phyloP scores from a whole-genome alignment of 1,140 invertebrate species.

The Halesus radiatus region DNA sequence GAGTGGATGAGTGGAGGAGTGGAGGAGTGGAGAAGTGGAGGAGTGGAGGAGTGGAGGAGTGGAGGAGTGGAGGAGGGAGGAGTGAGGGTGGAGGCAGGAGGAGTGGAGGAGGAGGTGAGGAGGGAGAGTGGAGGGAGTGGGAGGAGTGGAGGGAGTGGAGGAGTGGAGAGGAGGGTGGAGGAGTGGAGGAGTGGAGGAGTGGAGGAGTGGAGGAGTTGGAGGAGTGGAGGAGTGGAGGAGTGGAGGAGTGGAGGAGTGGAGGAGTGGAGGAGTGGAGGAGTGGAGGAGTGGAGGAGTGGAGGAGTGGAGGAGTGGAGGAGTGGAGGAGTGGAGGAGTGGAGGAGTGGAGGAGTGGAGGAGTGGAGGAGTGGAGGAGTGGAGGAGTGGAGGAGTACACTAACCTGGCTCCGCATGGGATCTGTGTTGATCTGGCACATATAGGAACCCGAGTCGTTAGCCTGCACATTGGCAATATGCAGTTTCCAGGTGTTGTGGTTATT shows the following conservation, averaged over 20 bases:
- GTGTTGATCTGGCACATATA: conserved; percentile 94
- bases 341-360: background rate
- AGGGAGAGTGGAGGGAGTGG: background rate
- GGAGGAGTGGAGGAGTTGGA: background rate
- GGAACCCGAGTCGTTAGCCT: conserved; percentile 88
- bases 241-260: too few species aligned
- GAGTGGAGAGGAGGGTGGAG: background rate
- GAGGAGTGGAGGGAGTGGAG: background rate
- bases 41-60: too few species aligned
- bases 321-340: background rate
- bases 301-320: too few species aligned
- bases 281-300: background rate
- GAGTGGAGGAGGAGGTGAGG: too few species aligned
- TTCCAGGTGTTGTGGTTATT: conserved; percentile 94
- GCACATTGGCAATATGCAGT: conserved; percentile 88
- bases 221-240: background rate
- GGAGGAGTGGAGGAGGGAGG: too few species aligned
- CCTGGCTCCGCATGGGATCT: conserved; percentile 88
- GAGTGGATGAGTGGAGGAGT: too few species aligned
- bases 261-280: background rate
- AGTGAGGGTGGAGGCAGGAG: too few species aligned
- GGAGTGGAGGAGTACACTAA: conserved; percentile 61
- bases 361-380: too few species aligned
- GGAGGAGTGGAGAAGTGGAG: too few species aligned
- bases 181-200: too few species aligned